Evolutionary conservation across 2,888 invertebrate genomes (phyloP).

Genomic region (Amblyjoppa fuscipennis): DNA sequence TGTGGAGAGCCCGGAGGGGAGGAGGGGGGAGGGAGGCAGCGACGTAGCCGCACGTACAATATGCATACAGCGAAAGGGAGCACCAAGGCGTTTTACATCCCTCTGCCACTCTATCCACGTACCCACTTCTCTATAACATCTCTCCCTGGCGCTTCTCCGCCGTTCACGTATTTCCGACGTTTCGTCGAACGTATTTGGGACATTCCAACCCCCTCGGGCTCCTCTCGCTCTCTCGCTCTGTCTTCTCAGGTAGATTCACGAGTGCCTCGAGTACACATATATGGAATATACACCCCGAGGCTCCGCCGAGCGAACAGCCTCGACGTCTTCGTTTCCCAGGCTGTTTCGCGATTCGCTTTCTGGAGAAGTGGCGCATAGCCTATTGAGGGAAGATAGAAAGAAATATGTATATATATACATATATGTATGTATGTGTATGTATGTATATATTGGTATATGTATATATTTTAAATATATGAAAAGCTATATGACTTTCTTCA

Average conservation of each 20-base stretch:
- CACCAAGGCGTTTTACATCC: constrained; percentile 44
- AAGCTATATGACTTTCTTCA: no score
- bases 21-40: neutral
- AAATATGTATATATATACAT: neutral
- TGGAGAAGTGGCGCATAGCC: neutral
- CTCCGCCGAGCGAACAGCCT: constrained; percentile 12
- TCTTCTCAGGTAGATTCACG: constrained; percentile 47
- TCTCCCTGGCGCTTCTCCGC: constrained; percentile 21
- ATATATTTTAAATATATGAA: no score
- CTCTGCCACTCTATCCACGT: constrained; percentile 1
- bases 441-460: no score
- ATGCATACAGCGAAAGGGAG: constrained; percentile 18
- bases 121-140: constrained; percentile 6
- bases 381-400: constrained; percentile 10
- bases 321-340: constrained; percentile 1
- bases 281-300: constrained; percentile 24
- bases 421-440: neutral
- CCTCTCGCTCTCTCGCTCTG: constrained; percentile 2
- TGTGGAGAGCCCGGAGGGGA: neutral
- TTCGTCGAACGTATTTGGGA: constrained; percentile 62
- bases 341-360: constrained; percentile 25
- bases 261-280: constrained; percentile 48
- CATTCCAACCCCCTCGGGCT: constrained; percentile 49
- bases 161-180: constrained; percentile 56
- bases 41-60: constrained; percentile 46